Evolutionary conservation across 2,113 vertebrate species (phyloP).

Genomic region (Aix galericulata): DNA sequence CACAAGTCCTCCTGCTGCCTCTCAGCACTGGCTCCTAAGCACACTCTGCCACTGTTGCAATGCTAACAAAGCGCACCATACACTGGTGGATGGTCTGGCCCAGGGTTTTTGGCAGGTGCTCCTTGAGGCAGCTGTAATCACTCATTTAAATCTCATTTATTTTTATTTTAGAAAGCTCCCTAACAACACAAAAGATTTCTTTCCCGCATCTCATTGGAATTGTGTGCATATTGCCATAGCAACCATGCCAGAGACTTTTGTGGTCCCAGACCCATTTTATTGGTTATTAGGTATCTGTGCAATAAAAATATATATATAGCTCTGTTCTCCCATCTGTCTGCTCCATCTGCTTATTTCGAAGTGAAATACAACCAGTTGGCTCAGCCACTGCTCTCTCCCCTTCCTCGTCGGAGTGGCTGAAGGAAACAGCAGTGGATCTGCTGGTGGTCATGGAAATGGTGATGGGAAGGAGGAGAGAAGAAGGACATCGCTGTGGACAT

Average conservation of each 20-base stretch:
- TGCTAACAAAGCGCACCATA: background rate
- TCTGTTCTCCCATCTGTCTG: slow-evolving; percentile 54
- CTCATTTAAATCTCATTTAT: slow-evolving; percentile 47
- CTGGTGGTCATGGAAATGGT: background rate
- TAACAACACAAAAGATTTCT: slow-evolving; percentile 32
- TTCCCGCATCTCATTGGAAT: slow-evolving; percentile 17
- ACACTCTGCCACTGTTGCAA: background rate
- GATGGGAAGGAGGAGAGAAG: background rate
- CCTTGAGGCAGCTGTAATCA: background rate
- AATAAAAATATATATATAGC: slow-evolving; percentile 10
- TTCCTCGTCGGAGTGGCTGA: background rate
- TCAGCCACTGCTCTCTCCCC: background rate
- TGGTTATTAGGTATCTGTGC: slow-evolving; percentile 56
- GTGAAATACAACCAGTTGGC: slow-evolving; percentile 16
- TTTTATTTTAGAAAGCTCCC: slow-evolving; percentile 41
- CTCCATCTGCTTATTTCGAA: slow-evolving; percentile 47
- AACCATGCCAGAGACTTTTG: slow-evolving; percentile 39
- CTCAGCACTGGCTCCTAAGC: background rate
- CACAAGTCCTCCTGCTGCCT: background rate
- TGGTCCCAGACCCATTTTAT: slow-evolving; percentile 38
- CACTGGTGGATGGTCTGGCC: background rate
- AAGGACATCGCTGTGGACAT: background rate
- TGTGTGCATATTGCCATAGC: slow-evolving; percentile 46
- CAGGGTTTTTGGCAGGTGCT: slow-evolving; percentile 31
- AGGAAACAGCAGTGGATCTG: background rate